phyloP scores from a whole-genome alignment of 2,113 vertebrate genomes.

The Aix galericulata region DNA sequence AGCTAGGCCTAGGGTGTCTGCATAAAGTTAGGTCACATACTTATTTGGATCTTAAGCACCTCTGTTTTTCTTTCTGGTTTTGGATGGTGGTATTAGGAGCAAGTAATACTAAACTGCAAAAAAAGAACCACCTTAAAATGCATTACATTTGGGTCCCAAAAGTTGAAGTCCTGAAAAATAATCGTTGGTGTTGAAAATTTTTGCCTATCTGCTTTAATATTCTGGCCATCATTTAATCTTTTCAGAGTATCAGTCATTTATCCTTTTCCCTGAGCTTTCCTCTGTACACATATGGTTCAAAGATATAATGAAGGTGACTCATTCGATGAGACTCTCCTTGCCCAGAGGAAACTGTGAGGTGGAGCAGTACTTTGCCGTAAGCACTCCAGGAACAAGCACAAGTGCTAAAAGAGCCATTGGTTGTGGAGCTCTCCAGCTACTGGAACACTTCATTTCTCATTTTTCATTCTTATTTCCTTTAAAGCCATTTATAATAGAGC shows the following conservation, averaged over 20 bases:
- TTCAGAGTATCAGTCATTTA: background rate
- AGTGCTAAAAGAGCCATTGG: slow-evolving; percentile 13
- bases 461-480: slow-evolving; percentile 57
- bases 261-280: background rate
- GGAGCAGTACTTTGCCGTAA: background rate
- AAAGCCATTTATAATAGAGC: slow-evolving; percentile 44
- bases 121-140: background rate
- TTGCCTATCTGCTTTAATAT: background rate
- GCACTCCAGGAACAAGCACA: background rate
- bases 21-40: background rate
- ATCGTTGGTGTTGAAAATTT: background rate
- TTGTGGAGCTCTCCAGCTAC: slow-evolving; percentile 33
- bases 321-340: slow-evolving; percentile 10
- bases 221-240: background rate
- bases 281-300: background rate
- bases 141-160: background rate
- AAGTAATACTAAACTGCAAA: background rate
- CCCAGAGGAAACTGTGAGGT: background rate
- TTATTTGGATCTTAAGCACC: background rate
- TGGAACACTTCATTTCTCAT: slow-evolving; percentile 38
- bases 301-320: background rate
- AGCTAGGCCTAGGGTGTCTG: background rate
- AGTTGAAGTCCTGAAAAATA: background rate
- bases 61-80: background rate
- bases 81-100: background rate